Percentiles rank a stretch among this genome's conserved stretches.
Conservation (phyloP, 1,140 invertebrate species). For the Potamilus streckersoni region DNA sequence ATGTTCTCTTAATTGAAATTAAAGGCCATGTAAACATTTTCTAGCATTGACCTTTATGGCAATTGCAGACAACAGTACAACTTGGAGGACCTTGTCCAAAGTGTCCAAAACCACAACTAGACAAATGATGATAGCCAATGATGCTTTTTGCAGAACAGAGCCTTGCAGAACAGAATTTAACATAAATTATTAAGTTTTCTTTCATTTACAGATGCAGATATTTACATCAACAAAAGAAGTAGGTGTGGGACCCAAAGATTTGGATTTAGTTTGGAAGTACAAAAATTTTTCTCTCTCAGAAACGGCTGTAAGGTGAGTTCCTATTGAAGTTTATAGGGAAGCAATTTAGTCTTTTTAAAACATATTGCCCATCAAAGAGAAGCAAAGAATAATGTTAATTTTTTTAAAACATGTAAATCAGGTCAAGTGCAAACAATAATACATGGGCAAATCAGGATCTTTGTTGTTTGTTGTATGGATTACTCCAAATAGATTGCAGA, state of each 20-base stretch:
- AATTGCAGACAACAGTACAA: no score
- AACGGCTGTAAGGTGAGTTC: slow-evolving; percentile 22
- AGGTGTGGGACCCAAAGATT: slow-evolving; percentile 32
- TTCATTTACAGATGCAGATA: slow-evolving; percentile 46
- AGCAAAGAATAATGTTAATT: background rate
- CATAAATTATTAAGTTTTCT: background rate
- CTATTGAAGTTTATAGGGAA: slow-evolving; percentile 10
- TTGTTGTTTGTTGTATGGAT: no score
- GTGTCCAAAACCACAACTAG: no score
- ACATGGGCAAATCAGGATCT: background rate
- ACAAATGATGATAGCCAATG: no score
- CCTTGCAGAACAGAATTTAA: background rate
- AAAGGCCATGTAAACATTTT: no score
- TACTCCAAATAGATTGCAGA: no score
- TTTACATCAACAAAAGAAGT: slow-evolving; percentile 46
- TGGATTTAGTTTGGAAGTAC: slow-evolving; percentile 42
- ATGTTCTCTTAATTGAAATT: no score
- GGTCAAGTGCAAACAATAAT: background rate
- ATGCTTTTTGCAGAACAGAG: no score
- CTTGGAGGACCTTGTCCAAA: no score
- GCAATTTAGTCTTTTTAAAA: slow-evolving; percentile 10
- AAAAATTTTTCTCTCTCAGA: slow-evolving; percentile 24
- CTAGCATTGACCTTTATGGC: no score
- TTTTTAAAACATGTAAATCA: background rate
- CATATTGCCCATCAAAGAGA: background rate